A percentile compares a stretch with the other conserved stretches of the same genome.
These are phyloP conservation scores for Pachyrhynchus sulphureomaculatus DNA, from an alignment of 1,140 invertebrate genomes.

Conservation along the genomic window DNA sequence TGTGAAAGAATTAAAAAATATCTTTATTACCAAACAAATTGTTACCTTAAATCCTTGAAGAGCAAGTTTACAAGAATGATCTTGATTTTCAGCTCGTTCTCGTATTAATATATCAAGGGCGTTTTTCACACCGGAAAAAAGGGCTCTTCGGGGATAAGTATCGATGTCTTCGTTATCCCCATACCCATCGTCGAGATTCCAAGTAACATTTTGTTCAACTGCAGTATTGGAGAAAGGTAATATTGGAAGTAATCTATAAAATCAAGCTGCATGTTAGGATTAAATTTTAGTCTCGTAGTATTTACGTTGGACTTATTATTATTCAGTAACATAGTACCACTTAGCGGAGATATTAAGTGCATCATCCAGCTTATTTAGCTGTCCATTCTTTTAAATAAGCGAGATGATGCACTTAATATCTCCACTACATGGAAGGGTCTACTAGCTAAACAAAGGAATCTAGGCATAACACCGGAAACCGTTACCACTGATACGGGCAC, in stretches of 20 bases:
- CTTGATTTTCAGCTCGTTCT: slow-evolving; percentile 50
- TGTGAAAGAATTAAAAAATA: not conserved
- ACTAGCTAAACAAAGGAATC: too few relatives aligned
- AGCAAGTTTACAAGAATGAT: slow-evolving; percentile 54
- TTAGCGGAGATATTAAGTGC: too few relatives aligned
- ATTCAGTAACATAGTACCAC: too few relatives aligned
- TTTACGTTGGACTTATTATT: too few relatives aligned
- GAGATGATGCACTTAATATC: too few relatives aligned
- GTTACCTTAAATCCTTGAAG: slow-evolving; percentile 56
- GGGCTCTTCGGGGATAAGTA: slow-evolving; percentile 52
- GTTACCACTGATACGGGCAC: too few relatives aligned
- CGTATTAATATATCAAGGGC: slow-evolving; percentile 51
- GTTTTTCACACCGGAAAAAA: slow-evolving; percentile 51
- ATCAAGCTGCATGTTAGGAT: too few relatives aligned
- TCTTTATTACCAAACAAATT: not conserved
- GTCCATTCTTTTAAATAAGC: too few relatives aligned
- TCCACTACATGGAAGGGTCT: too few relatives aligned
- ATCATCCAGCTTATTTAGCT: too few relatives aligned
- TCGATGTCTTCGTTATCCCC: slow-evolving; percentile 44
- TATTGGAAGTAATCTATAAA: slow-evolving; percentile 8
- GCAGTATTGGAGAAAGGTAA: not conserved
- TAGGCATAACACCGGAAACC: too few relatives aligned
- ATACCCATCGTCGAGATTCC: slow-evolving; percentile 54
- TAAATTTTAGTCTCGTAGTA: too few relatives aligned
- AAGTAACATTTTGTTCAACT: slow-evolving; percentile 23